Base-by-base conservation (phyloP, 2,888 invertebrate species). In the Tetramorium bicarinatum region DNA sequence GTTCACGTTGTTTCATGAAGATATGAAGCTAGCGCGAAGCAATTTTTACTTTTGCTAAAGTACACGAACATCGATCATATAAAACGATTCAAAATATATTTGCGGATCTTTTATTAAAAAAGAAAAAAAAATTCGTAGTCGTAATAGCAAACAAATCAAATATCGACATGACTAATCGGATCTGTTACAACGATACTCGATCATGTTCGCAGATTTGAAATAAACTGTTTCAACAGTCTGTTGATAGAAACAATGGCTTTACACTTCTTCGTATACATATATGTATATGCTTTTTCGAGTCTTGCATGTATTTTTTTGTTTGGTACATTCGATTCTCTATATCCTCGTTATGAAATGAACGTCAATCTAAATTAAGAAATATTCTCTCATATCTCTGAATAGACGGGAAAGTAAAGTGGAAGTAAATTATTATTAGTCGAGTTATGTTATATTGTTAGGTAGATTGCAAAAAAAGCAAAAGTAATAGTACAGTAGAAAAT, bases 371-470 rank as follows among this genome's bases (percentile, higher is more conserved):
- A 61, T 59, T 56, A 18, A 47, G 71, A 80, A 80, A 80, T 71
- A 69, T 79, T 69, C 56, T 59, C 15, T 47, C 59, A 21, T 25
- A 52, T 69, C 34, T 34, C 29, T 4, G 29, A n/a, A 47, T 13
- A 59, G 41, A 44, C n/a, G 34, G 29, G 21, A 34, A n/a, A 67
- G 29, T 66, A 44, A 67, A 54, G 44, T 29, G 54, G 44, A 44
- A 69, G 59, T 69, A 61, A 59, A 80, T 61, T 59, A 71, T 61
- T 59, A 80, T 71, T 71, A 71, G 71, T 71, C 59, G 38, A 59
- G 25, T 59, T 80, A 67, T 59, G 38, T 59, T 25, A 21, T 13
- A 34, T n/a, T n/a, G n/a, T n/a, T 25, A 38, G 9, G 25, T 1
- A 59, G 47, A 59, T 56, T 2, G 54, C 3, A 56, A 47, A 38